phyloP scores from a whole-genome alignment of 2,113 vertebrate genomes.

The Tinamus guttatus region DNA sequence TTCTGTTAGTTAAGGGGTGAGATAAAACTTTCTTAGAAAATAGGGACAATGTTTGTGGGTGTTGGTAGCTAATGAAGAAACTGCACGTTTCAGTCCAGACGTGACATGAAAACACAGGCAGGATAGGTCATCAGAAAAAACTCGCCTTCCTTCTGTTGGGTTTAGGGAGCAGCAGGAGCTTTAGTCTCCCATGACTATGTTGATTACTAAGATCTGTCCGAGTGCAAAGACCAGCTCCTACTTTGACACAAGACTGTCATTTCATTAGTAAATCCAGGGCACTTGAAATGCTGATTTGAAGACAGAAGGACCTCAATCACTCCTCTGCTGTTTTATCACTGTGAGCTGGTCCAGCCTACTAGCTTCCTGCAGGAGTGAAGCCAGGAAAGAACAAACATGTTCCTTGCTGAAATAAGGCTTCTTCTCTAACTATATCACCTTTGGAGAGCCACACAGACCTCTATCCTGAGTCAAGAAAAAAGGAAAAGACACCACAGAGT shows the following conservation, averaged over 20 bases:
- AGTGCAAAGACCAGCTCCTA: neutral
- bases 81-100: neutral
- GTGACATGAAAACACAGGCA: neutral
- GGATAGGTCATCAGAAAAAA: neutral
- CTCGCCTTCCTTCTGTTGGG: neutral
- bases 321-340: neutral
- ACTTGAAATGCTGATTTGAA: neutral
- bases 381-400: neutral
- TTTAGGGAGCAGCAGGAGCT: neutral
- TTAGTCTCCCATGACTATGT: neutral
- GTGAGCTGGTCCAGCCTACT: neutral
- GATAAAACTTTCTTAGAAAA: neutral
- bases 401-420: neutral
- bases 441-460: neutral
- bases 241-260: neutral
- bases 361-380: neutral
- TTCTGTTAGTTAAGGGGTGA: neutral
- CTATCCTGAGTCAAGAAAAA: neutral
- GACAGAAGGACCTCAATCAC: neutral
- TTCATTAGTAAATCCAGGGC: neutral
- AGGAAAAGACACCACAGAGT: neutral
- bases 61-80: neutral
- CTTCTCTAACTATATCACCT: neutral
- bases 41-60: neutral
- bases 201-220: neutral